A percentile compares a stretch with the other conserved stretches of the same genome.
Evolutionary conservation across 2,797 vertebrate species (phyloP).

Genomic region (Alexandromys oeconomus): DNA sequence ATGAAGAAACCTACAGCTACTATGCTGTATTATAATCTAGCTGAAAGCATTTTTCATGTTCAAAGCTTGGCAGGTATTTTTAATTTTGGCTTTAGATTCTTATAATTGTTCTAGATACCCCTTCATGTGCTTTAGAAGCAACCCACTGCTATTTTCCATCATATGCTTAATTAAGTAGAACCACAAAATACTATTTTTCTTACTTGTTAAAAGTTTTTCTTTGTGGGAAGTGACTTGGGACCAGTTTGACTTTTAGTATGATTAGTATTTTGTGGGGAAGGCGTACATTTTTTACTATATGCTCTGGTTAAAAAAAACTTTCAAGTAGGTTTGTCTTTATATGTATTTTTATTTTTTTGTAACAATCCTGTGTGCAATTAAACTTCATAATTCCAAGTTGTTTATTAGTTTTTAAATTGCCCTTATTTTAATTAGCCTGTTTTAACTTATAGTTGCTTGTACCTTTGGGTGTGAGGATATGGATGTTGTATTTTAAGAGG

Average conservation of each 20-base stretch:
- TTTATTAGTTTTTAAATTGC: conserved; percentile 12
- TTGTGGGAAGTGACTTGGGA: conserved; percentile 62
- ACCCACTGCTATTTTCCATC: conserved; percentile 73
- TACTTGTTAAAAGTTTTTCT: conserved; percentile 59
- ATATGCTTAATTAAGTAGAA: conserved; percentile 55
- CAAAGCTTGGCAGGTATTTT: conserved; percentile 69
- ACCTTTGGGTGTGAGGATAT: background rate
- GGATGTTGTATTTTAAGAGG: conserved; percentile 20
- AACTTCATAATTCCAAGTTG: conserved; percentile 56
- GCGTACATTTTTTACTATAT: conserved; percentile 55
- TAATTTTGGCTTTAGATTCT: conserved; percentile 80
- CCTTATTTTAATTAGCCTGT: background rate
- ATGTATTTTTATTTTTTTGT: conserved; percentile 40
- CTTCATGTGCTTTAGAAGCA: conserved; percentile 62
- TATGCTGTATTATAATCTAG: conserved; percentile 66
- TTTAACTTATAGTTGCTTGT: conserved; percentile 54
- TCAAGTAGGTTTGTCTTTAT: conserved; percentile 13
- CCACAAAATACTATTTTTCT: conserved; percentile 30
- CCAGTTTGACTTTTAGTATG: conserved; percentile 12
- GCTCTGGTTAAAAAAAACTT: conserved; percentile 42
- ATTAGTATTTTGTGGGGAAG: conserved; percentile 46
- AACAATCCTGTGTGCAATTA: conserved; percentile 39
- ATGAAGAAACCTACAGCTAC: background rate
- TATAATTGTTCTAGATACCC: conserved; percentile 71
- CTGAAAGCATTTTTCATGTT: conserved; percentile 73